Evolutionary conservation across 2,797 vertebrate species (phyloP).

Genomic region (Lutjanus argentimaculatus): DNA sequence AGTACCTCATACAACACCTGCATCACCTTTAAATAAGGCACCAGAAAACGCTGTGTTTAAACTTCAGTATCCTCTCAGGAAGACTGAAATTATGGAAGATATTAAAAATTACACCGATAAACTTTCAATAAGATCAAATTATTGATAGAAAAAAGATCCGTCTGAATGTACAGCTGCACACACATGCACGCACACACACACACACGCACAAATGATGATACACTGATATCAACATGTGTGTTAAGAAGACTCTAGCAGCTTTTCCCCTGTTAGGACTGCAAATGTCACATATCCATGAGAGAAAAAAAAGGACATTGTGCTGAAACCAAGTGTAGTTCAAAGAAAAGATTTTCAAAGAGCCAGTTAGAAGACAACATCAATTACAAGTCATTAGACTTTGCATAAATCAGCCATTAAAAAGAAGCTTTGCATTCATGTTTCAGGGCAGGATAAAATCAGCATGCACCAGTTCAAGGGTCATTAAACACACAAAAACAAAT

Average conservation of each 20-base stretch:
- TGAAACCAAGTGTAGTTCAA: conserved; percentile 54
- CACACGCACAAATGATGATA: not conserved
- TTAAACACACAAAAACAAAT: conserved; percentile 33
- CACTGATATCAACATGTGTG: not conserved
- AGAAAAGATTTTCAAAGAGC: not conserved
- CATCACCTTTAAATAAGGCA: not conserved
- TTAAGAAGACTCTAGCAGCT: not conserved
- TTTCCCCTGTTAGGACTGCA: not conserved
- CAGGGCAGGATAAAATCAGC: not conserved
- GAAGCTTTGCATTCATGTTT: conserved; percentile 20
- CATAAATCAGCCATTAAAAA: conserved; percentile 32
- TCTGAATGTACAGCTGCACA: no score
- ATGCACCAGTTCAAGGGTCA: conserved; percentile 20
- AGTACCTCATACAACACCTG: not conserved
- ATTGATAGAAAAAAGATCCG: not conserved
- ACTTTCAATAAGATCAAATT: not conserved
- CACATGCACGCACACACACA: not conserved
- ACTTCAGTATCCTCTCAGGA: not conserved
- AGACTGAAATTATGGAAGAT: not conserved
- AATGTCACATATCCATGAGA: not conserved
- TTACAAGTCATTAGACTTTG: conserved; percentile 9
- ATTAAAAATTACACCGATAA: not conserved
- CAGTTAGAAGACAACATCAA: conserved; percentile 32
- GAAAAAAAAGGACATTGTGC: not conserved
- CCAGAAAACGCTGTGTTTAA: not conserved